Evolutionary conservation across 64 coral and sea anemone species (phyloP).

Genomic region (Dendrophyllia cribrosa): DNA sequence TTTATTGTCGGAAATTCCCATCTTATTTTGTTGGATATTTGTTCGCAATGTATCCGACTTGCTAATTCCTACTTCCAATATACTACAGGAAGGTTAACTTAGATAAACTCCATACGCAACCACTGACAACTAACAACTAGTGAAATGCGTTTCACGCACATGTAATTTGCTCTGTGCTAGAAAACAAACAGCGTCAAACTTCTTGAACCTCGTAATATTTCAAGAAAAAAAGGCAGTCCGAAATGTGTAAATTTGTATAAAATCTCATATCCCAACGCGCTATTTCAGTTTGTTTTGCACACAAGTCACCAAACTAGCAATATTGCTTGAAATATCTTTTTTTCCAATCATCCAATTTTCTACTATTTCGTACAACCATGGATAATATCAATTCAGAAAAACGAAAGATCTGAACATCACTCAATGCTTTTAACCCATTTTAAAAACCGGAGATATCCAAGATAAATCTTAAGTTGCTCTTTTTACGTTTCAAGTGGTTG

Average conservation of each 20-base stretch:
- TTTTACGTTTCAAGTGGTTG: conserved; percentile 34
- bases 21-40: neutral
- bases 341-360: neutral
- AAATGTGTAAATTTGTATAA: neutral
- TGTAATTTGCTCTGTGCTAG: too few species aligned
- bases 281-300: conserved; percentile 18
- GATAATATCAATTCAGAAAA: neutral
- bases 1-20: neutral
- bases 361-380: neutral
- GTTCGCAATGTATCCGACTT: neutral
- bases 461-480: conserved; percentile 8
- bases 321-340: neutral
- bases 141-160: too few species aligned
- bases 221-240: neutral
- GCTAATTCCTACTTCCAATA: neutral
- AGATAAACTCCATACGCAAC: neutral
- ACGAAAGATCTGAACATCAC: neutral
- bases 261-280: neutral
- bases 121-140: neutral
- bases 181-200: too few species aligned
- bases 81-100: neutral
- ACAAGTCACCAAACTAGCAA: neutral
- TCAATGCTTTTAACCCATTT: neutral
- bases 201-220: too few species aligned
- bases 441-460: neutral